A percentile compares a stretch with the other conserved stretches of the same genome.
Evolutionary conservation across 2,113 vertebrate species (phyloP).

Genomic region (Campylorhamphus procurvoides): DNA sequence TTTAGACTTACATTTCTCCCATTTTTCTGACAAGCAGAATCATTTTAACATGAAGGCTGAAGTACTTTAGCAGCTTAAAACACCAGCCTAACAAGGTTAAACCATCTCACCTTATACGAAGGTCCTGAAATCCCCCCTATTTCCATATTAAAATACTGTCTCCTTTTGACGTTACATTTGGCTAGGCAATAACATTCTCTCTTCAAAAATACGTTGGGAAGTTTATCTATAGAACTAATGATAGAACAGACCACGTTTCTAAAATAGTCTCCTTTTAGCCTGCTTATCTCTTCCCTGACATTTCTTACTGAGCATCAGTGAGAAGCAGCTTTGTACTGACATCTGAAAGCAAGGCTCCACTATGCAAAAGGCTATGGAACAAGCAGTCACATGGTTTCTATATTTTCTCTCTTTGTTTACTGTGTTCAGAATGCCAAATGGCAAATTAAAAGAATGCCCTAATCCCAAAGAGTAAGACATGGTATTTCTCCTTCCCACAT

Average conservation of each 20-base stretch:
- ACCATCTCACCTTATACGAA: not conserved
- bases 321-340: conserved; percentile 65
- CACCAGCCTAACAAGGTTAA: not conserved
- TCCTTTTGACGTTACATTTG: not conserved
- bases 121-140: not conserved
- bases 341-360: conserved; percentile 51
- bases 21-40: not conserved
- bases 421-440: conserved; percentile 36
- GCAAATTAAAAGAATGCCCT: conserved; percentile 58
- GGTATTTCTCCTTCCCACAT: conserved; percentile 57
- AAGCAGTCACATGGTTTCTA: conserved; percentile 72
- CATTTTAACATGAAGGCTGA: not conserved
- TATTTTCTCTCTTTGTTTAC: conserved; percentile 72
- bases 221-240: conserved; percentile 68
- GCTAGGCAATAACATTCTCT: conserved; percentile 9
- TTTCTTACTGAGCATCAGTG: conserved; percentile 67
- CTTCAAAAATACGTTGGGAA: conserved; percentile 48
- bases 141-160: not conserved
- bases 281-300: conserved; percentile 74
- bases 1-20: not conserved
- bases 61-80: not conserved
- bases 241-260: conserved; percentile 52
- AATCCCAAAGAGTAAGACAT: conserved; percentile 53
- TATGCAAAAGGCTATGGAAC: conserved; percentile 61
- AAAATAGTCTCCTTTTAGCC: conserved; percentile 63